Conservation (phyloP, 2,888 invertebrate genomes). For the Listrodromus nycthemerus region DNA sequence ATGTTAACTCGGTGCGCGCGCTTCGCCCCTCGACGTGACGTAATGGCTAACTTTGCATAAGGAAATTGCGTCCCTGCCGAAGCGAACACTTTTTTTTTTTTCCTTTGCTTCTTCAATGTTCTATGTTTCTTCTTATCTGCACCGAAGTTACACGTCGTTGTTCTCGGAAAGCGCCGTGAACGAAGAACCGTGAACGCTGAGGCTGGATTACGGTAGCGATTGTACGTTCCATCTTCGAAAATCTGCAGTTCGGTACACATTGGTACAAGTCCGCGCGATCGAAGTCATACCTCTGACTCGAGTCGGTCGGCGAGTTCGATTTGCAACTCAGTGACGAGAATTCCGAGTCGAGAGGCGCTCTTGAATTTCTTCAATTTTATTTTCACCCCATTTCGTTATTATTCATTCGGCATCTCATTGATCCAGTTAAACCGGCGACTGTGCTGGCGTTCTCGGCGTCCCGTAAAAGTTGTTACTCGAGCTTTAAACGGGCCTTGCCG, state of each 20-base stretch:
- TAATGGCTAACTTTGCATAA: constrained; percentile 62
- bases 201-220: not conserved
- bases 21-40: constrained; percentile 38
- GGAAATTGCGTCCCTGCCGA: constrained; percentile 57
- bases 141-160: constrained; percentile 10
- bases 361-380: constrained; percentile 26
- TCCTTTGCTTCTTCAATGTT: constrained; percentile 17
- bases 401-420: constrained; percentile 41
- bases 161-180: not conserved
- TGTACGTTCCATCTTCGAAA: not conserved
- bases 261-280: not conserved
- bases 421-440: constrained; percentile 27
- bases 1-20: constrained; percentile 27
- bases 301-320: constrained; percentile 37
- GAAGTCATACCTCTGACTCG: not conserved
- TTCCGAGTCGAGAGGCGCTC: constrained; percentile 6
- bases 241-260: not conserved
- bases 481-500: not conserved
- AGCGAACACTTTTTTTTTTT: not conserved
- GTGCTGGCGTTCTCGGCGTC: not conserved
- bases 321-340: constrained; percentile 46
- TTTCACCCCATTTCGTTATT: not conserved
- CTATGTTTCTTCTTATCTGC: constrained; percentile 27
- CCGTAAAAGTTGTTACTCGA: not conserved
- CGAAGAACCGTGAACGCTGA: not conserved